Percentiles rank a stretch among this genome's conserved stretches.
phyloP scores from a whole-genome alignment of 1,140 invertebrate species.

The Pachypsylla venusta region DNA sequence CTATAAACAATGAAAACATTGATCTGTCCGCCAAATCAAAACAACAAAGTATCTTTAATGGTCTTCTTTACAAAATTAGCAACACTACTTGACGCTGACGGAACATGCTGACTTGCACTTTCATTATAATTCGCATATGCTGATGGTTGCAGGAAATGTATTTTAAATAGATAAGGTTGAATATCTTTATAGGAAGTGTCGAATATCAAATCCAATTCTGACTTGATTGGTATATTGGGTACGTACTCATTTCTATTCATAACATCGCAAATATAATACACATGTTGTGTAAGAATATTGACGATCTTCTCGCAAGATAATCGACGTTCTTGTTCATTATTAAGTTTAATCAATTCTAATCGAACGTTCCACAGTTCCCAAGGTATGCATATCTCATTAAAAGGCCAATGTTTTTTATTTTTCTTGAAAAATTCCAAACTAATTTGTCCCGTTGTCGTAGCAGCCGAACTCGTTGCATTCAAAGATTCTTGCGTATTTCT shows the following conservation, averaged over 20 bases:
- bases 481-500: not conserved
- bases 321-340: constrained; percentile 78
- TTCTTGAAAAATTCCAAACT: constrained; percentile 91
- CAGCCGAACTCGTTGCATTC: not conserved
- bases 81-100: not conserved
- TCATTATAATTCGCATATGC: not conserved
- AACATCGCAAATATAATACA: constrained; percentile 82
- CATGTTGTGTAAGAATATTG: constrained; percentile 80
- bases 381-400: constrained; percentile 51
- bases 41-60: not conserved
- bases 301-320: constrained; percentile 76
- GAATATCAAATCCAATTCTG: constrained; percentile 84
- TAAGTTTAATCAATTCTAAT: constrained; percentile 68
- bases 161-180: constrained; percentile 89
- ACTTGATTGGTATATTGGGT: constrained; percentile 84
- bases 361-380: constrained; percentile 97
- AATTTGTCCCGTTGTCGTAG: constrained; percentile 55
- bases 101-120: not conserved
- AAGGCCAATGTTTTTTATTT: constrained; percentile 75
- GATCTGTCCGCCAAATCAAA: not conserved
- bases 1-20: too few species aligned
- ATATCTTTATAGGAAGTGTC: constrained; percentile 83
- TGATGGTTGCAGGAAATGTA: constrained; percentile 24
- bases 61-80: not conserved
- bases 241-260: constrained; percentile 92